Conservation (phyloP, 2,888 invertebrate species). For the Ectemnius cavifrons region DNA sequence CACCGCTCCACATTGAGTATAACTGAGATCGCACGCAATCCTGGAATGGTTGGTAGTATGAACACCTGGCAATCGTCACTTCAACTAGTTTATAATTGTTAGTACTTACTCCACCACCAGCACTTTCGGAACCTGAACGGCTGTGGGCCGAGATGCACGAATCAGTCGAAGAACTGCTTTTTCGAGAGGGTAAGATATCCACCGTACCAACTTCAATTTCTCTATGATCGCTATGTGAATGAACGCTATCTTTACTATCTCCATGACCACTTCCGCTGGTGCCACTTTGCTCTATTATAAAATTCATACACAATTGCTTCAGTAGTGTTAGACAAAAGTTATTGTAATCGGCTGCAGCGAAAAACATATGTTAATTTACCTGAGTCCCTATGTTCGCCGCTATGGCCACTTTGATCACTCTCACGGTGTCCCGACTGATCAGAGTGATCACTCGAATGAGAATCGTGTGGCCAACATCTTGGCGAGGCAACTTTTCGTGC, state of each 20-base stretch:
- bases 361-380: slow-evolving; percentile 55
- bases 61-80: too few relatives aligned
- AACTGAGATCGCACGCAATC: slow-evolving; percentile 77
- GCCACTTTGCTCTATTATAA: slow-evolving; percentile 70
- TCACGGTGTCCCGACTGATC: slow-evolving; percentile 74
- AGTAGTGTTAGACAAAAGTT: slow-evolving; percentile 5
- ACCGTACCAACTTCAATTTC: slow-evolving; percentile 71
- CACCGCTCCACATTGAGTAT: slow-evolving; percentile 79
- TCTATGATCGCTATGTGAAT: slow-evolving; percentile 71
- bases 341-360: neutral
- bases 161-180: slow-evolving; percentile 82
- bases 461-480: slow-evolving; percentile 73
- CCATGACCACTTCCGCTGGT: slow-evolving; percentile 71
- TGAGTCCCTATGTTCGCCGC: slow-evolving; percentile 73
- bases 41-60: slow-evolving; percentile 54
- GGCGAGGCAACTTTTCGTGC: slow-evolving; percentile 66
- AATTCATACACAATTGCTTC: neutral
- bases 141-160: slow-evolving; percentile 82
- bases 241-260: slow-evolving; percentile 75
- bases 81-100: too few relatives aligned
- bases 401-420: slow-evolving; percentile 74
- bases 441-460: slow-evolving; percentile 73
- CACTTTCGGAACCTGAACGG: slow-evolving; percentile 80
- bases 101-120: slow-evolving; percentile 74
- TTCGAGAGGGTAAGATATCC: slow-evolving; percentile 79